Conservation (phyloP, 2,888 invertebrate genomes). For the Trilocha varians region DNA sequence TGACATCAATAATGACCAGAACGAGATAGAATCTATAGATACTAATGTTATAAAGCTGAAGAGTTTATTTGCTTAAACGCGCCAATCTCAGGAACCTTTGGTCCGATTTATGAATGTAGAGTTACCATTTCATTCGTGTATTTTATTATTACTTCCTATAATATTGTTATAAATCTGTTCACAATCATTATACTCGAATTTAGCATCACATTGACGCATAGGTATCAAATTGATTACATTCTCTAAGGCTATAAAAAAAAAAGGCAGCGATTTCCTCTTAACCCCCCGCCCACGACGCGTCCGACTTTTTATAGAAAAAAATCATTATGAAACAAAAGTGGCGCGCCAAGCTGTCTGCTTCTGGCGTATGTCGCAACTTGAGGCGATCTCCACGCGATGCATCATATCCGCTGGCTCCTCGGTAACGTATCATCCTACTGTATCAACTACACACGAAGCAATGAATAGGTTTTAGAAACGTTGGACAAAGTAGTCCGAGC, state of each 20-base stretch:
- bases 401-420: constrained; percentile 24
- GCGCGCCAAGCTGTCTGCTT: constrained; percentile 70
- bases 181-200: neutral
- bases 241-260: constrained; percentile 60
- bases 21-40: too few species aligned
- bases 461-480: constrained; percentile 15
- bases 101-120: too few species aligned
- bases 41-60: too few species aligned
- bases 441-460: constrained; percentile 19
- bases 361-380: constrained; percentile 36
- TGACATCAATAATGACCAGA: too few species aligned
- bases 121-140: too few species aligned
- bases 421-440: constrained; percentile 9
- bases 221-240: constrained; percentile 43
- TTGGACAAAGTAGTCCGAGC: neutral
- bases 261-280: constrained; percentile 51
- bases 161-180: too few species aligned
- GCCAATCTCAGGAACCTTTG: too few species aligned
- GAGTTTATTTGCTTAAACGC: too few species aligned
- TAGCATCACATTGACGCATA: constrained; percentile 9
- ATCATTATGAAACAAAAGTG: constrained; percentile 48
- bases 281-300: constrained; percentile 39
- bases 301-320: constrained; percentile 49
- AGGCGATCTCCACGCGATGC: constrained; percentile 26
- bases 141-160: too few species aligned